phyloP scores from a whole-genome alignment of 2,113 vertebrate genomes.

The Tychaedon coryphoeus region DNA sequence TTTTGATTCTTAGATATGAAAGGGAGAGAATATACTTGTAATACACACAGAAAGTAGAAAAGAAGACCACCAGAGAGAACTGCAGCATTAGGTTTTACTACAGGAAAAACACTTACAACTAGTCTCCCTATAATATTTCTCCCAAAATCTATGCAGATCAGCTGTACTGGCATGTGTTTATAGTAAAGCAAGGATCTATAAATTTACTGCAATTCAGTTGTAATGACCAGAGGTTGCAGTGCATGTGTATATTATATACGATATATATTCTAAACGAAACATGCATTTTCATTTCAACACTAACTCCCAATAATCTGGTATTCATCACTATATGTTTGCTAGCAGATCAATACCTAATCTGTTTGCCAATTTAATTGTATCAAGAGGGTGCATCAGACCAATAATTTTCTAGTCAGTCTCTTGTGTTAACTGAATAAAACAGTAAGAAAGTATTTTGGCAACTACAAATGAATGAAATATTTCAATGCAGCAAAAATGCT shows the following conservation, averaged over 20 bases:
- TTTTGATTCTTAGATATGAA: background rate
- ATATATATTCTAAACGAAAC: background rate
- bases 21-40: background rate
- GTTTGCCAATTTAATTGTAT: constrained; percentile 42
- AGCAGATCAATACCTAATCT: constrained; percentile 58
- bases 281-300: constrained; percentile 55
- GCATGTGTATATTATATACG: background rate
- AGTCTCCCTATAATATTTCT: background rate
- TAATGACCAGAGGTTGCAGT: background rate
- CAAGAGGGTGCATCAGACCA: constrained; percentile 5
- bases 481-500: background rate
- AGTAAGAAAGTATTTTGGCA: background rate
- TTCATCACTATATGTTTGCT: constrained; percentile 32
- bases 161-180: background rate
- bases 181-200: background rate
- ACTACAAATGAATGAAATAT: background rate
- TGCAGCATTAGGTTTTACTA: background rate
- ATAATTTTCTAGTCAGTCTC: constrained; percentile 1
- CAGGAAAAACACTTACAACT: background rate
- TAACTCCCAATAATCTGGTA: constrained; percentile 44
- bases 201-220: background rate
- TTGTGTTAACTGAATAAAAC: background rate
- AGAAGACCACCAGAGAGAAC: background rate
- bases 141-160: background rate
- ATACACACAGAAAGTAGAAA: background rate